Evolutionary conservation across 2,797 vertebrate genomes (phyloP), one percentile per base, ranked within the genome.

Genomic region (Neopelma chrysocephalum): DNA sequence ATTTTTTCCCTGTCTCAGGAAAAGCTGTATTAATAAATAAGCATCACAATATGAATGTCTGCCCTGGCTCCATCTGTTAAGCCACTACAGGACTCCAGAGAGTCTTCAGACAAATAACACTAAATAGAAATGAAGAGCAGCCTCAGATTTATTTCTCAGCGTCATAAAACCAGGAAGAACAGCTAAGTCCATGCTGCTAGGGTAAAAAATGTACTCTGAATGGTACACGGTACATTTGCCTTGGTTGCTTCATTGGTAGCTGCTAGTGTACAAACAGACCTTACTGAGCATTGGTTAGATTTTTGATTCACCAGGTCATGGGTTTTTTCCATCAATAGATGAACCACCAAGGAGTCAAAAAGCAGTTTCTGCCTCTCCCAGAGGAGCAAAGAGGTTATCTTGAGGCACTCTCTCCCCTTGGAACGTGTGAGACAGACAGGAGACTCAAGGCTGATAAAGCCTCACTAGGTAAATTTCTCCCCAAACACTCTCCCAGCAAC

Each of bases 41-140:
- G 70, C 82, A 81, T 72, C 82, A 78, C 22, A 51, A 65, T 42
- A 76, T 43, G 73, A 86, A 79, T 95, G 66, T 84, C 54, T 95
- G 86, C 80, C 40, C 82, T 76, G 38, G 36, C 62, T 95, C 93
- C 93, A 92, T 92, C 91, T 94, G 93, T 76, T 94, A 96, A 94
- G 53, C 27, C 57, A 58, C 51, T 94, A 53, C 45, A 73, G 77
- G 73, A 45, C 65, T 90, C 85, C 69, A 82, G 50, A 90, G 58
- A 78, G 38, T 56, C 70, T 92, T 89, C 58, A 43, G 40, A 69
- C 20, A 89, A 72, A 79, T 76, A 79, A 38, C 43, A 76, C 66
- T 56, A 91, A 69, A 90, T 19, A 61, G 42, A 92, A 72, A 92
- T 79, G 50, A 85, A 61, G 40, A 54, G 65, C 40, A 66, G 62